Evolutionary conservation across 2,797 vertebrate species (phyloP).

Genomic region (Paratrypauchen microcephalus): DNA sequence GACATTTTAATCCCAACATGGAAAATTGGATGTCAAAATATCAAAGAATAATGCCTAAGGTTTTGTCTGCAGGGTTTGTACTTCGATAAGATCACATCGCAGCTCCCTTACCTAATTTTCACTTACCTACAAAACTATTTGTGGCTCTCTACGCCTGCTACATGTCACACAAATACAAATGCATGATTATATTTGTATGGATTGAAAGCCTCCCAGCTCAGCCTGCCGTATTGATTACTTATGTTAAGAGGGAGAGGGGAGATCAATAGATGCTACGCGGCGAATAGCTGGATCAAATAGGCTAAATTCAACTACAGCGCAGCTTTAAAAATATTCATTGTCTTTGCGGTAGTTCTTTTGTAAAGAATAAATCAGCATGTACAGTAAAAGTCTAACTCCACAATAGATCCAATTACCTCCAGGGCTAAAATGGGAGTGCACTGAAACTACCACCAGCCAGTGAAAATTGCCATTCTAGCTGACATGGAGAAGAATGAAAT

Average conservation of each 20-base stretch:
- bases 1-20: conserved; percentile 74
- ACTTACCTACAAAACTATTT: conserved; percentile 43
- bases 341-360: background rate
- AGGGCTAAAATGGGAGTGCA: conserved; percentile 22
- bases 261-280: conserved; percentile 58
- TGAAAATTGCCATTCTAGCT: conserved; percentile 19
- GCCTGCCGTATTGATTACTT: conserved; percentile 70
- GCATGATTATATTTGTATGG: conserved; percentile 74
- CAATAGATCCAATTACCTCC: conserved; percentile 30
- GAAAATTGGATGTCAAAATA: conserved; percentile 79
- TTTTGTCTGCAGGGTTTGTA: conserved; percentile 52
- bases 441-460: conserved; percentile 21
- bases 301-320: conserved; percentile 52
- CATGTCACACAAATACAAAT: conserved; percentile 68
- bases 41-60: conserved; percentile 67
- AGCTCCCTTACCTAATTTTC: conserved; percentile 43
- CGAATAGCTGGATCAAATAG: conserved; percentile 57
- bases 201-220: conserved; percentile 61
- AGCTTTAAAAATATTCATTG: conserved; percentile 18
- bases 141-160: conserved; percentile 45
- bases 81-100: conserved; percentile 69
- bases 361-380: background rate
- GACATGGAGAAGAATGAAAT: conserved; percentile 26
- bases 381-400: background rate
- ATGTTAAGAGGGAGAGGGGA: conserved; percentile 55